A percentile compares a stretch with the other conserved stretches of the same genome.
These are phyloP conservation scores for Brenthis hecate DNA, from an alignment of 2,888 invertebrate species.

Conservation along the genomic window DNA sequence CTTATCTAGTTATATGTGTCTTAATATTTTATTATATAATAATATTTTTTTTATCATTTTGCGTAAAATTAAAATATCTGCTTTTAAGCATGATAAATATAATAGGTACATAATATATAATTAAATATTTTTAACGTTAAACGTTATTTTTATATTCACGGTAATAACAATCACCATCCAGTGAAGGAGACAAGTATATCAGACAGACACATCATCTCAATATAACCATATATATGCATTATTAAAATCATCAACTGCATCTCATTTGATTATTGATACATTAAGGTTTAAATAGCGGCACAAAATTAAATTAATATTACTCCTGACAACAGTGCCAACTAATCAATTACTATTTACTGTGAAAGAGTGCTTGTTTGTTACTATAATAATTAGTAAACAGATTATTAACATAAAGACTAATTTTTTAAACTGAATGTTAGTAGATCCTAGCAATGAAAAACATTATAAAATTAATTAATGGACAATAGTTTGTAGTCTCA, in stretches of 20 bases:
- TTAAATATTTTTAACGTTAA: not conserved
- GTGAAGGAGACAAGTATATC: not conserved
- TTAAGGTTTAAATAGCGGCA: conserved; percentile 7
- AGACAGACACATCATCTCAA: not conserved
- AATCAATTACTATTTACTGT: conserved; percentile 2
- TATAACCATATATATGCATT: too few relatives aligned
- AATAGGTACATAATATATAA: not conserved
- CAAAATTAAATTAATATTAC: conserved; percentile 1
- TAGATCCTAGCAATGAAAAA: not conserved
- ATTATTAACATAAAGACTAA: conserved; percentile 6
- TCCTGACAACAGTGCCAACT: conserved; percentile 21
- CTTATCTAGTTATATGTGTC: conserved; percentile 12
- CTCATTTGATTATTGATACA: not conserved
- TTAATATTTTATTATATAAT: conserved; percentile 10
- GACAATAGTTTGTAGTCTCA: not conserved
- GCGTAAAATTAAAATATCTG: not conserved
- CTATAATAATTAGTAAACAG: not conserved
- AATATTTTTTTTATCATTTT: conserved; percentile 6
- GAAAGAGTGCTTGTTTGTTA: conserved; percentile 3
- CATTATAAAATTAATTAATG: conserved; percentile 1
- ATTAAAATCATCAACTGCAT: not conserved
- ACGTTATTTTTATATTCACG: not conserved
- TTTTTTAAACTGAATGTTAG: conserved; percentile 1
- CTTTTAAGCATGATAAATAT: not conserved
- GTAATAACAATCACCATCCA: not conserved